phyloP scores from a whole-genome alignment of 2,113 vertebrate genomes.

The Cryptoleucopteryx plumbea region DNA sequence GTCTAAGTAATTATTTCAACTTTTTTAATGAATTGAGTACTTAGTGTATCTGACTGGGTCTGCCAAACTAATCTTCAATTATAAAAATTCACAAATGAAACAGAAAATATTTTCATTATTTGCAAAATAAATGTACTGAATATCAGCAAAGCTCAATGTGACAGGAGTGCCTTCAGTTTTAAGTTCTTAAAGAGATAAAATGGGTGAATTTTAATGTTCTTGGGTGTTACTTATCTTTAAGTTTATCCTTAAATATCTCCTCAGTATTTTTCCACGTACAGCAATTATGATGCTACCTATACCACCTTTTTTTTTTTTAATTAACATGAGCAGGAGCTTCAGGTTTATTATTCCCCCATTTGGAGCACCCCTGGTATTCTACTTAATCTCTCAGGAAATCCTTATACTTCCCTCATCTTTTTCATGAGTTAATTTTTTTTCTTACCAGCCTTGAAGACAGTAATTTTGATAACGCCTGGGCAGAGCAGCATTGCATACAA shows the following conservation, averaged over 20 bases:
- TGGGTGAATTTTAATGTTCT: not conserved
- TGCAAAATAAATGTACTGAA: not conserved
- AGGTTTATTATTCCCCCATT: not conserved
- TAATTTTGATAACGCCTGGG: not conserved
- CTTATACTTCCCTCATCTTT: not conserved
- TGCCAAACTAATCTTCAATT: not conserved
- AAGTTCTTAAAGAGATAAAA: not conserved
- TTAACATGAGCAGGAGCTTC: not conserved
- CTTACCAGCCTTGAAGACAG: not conserved
- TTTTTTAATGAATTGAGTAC: not conserved
- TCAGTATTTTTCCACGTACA: not conserved
- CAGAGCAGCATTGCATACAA: not conserved
- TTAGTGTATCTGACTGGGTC: not conserved
- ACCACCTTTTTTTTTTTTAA: not conserved
- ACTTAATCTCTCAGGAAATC: not conserved
- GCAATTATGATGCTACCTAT: not conserved
- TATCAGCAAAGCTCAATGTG: not conserved
- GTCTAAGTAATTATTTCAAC: not conserved
- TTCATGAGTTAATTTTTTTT: not conserved
- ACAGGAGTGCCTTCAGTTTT: not conserved
- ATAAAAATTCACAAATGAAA: not conserved
- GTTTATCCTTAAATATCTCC: not conserved
- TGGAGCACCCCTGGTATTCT: not conserved
- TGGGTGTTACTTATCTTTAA: not conserved
- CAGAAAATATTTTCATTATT: constrained; percentile 23